Evolutionary conservation across 2,113 vertebrate species (phyloP), one percentile per base, ranked within the genome.

Genomic region (Symphodus melops): DNA sequence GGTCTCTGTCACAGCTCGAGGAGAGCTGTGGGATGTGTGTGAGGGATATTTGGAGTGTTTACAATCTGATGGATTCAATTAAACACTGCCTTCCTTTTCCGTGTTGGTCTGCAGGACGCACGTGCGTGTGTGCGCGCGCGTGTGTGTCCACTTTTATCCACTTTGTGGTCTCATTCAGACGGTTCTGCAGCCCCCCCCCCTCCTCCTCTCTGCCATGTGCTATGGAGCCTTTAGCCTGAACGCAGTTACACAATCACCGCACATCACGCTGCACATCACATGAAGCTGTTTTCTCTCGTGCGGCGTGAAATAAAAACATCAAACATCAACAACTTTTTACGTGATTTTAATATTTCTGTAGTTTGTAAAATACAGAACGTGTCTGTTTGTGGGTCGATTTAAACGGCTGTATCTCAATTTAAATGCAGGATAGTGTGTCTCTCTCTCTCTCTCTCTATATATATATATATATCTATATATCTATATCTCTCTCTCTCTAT

Each of bases 161-260:
- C 39, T 61, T 44, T 42, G 6, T 9, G 1, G 20, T 44, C 39
- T 2, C 10, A 51, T 23, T 42, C 0, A 17, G 13, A 14, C 20
- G 0, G 20, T 42, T 8, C 20, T 17, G 37, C 21, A 11, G 42
- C 16, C 20, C 49, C 5, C 33, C 64, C 23, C 39, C 39, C 11
- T 33, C 28, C 28, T 3, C 28, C 28, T 2, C 44, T 25, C 25
- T 25, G 25, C 48, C 48, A 51, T 51, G 59, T 72, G 70, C 28
- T 36, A 12, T 51, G 48, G 48, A n/a, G 6, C 16, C 68, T 12
- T 17, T 41, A 48, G 70, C 39, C 28, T 5, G 28, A 46, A 53
- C 59, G 16, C 2, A 39, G 37, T 73, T 73, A 73, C 60, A 73
- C 70, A 72, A 72, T 8, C 70, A 37, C 48, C 19, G 19, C 48